A percentile compares a stretch with the other conserved stretches of the same genome.
Conservation (phyloP, 2,797 vertebrate species). For the Phrynocephalus guinanensis region DNA sequence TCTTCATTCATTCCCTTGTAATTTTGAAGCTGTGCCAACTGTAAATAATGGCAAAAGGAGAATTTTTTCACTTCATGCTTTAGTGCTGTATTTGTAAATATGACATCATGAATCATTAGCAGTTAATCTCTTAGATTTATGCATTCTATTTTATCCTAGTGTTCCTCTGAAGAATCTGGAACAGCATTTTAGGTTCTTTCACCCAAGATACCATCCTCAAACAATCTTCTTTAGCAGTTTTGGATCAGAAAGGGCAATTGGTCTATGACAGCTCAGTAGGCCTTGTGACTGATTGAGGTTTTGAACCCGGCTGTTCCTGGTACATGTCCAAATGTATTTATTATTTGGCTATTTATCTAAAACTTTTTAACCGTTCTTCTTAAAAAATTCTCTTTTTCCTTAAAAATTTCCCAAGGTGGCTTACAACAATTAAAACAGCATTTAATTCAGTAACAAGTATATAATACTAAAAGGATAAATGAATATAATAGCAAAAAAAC, state of each 20-base stretch:
- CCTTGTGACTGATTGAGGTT: not conserved
- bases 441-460: too few relatives aligned
- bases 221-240: not conserved
- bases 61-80: not conserved
- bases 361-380: too few relatives aligned
- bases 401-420: too few relatives aligned
- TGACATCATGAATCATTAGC: not conserved
- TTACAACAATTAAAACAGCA: too few relatives aligned
- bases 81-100: not conserved
- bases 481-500: too few relatives aligned
- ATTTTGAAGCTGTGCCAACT: not conserved
- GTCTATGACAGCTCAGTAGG: not conserved
- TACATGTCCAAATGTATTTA: not conserved
- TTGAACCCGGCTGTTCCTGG: not conserved
- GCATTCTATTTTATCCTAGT: not conserved
- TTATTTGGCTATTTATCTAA: too few relatives aligned
- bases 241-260: not conserved
- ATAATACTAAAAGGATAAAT: too few relatives aligned
- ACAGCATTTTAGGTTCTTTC: not conserved
- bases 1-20: not conserved
- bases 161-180: not conserved
- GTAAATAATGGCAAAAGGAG: not conserved
- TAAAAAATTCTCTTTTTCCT: too few relatives aligned
- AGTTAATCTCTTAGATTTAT: not conserved
- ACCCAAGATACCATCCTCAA: not conserved